phyloP scores from a whole-genome alignment of 2,888 invertebrate species.

The Platycheirus albimanus region DNA sequence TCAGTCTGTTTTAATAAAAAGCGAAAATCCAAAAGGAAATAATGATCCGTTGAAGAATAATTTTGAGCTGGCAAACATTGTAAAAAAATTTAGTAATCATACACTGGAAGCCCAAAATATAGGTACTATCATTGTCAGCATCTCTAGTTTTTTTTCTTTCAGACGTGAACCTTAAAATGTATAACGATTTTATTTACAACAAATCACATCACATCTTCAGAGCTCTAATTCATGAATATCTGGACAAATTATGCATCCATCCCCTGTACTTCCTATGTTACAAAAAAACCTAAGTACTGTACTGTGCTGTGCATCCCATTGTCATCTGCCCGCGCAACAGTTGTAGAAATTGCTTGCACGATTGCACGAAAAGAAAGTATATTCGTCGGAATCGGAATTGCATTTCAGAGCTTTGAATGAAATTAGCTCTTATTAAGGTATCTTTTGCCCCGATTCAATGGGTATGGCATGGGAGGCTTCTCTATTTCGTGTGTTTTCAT shows the following conservation, averaged over 20 bases:
- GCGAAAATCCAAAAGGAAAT: no score
- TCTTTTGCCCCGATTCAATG: conserved; percentile 41
- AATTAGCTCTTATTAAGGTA: conserved; percentile 70
- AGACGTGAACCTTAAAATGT: not conserved
- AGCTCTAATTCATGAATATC: conserved; percentile 46
- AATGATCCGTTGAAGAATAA: no score
- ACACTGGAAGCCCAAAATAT: no score
- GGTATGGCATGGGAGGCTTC: conserved; percentile 12
- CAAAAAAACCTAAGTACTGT: conserved; percentile 13
- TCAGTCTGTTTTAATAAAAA: no score
- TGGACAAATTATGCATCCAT: conserved; percentile 49
- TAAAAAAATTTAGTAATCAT: no score
- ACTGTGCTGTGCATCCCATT: conserved; percentile 50
- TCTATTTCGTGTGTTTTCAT: conserved; percentile 41
- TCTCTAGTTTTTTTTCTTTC: not conserved
- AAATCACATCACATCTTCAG: conserved; percentile 36
- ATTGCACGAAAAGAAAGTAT: conserved; percentile 74
- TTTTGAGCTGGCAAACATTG: no score
- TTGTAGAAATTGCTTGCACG: conserved; percentile 71
- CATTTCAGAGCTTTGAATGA: conserved; percentile 54
- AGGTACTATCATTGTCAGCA: no score
- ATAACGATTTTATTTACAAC: conserved; percentile 9
- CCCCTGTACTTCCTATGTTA: no score
- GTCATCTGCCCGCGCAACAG: conserved; percentile 59
- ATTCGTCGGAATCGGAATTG: conserved; percentile 34